phyloP scores from a whole-genome alignment of 2,797 vertebrate genomes.

The Uromys caudimaculatus region DNA sequence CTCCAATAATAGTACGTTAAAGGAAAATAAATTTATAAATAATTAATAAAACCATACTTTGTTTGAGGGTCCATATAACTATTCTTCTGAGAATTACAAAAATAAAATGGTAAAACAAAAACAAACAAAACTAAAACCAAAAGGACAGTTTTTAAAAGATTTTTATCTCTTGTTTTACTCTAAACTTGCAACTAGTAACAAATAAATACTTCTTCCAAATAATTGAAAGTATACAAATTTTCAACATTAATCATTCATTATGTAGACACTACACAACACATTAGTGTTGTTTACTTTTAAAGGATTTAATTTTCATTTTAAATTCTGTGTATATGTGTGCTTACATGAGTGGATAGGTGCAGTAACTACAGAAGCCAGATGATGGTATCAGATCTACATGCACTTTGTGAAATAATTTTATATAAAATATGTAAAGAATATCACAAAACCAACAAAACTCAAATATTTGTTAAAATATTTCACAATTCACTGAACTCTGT shows the following conservation, averaged over 20 bases:
- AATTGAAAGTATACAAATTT: not conserved
- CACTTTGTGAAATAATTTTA: not conserved
- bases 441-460: not conserved
- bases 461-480: not conserved
- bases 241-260: not conserved
- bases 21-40: not conserved
- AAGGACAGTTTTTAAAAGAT: not conserved
- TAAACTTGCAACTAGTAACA: not conserved
- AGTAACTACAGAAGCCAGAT: not conserved
- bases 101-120: not conserved
- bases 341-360: too few species aligned
- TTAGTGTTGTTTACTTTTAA: not conserved
- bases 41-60: not conserved
- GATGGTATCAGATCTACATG: too few species aligned
- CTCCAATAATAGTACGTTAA: not conserved
- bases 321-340: not conserved
- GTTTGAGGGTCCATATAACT: not conserved
- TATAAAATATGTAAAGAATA: not conserved
- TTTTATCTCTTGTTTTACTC: not conserved
- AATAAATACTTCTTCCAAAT: not conserved
- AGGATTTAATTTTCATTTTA: not conserved
- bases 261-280: not conserved
- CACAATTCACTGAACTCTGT: not conserved
- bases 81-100: slow-evolving; percentile 2
- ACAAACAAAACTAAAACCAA: not conserved